Evolutionary conservation across 2,797 vertebrate genomes (phyloP), one percentile per base, ranked within the genome.

Genomic region (Choloepus didactylus): DNA sequence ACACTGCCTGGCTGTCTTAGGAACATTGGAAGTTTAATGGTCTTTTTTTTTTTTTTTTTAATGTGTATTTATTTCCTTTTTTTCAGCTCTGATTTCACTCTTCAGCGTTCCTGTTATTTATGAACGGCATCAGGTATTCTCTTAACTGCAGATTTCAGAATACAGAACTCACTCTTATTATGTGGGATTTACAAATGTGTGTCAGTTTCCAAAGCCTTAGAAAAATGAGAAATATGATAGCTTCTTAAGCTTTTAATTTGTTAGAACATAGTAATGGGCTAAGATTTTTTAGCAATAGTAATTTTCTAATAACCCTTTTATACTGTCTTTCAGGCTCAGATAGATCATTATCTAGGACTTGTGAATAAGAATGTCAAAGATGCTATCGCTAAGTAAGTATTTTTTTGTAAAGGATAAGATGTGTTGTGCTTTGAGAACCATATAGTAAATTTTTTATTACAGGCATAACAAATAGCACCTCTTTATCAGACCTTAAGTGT

Each of bases 81-180:
- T 98, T 97, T 75, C 98, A 99, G 99, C 98, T 98, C 98, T 99
- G 98, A 97, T 99, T 91, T 99, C 98, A 4, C 98, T 98, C 85
- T 99, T 99, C 99, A 99, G 99, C 97, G 98, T 98, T 98, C 99
- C 99, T 88, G 98, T 99, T 97, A 95, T 99, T 98, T 99, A 99
- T 97, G 99, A 99, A 98, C 99, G 99, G 93, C 99, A 99, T 98
- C 99, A 99, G 99, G 99, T 99, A 96, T 95, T 95, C 87, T 81
- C 81, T 92, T 69, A 92, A 86, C 8, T 67, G 25, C 29, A 60
- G 38, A 96, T 97, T 95, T 66, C 10, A 84, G 72, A 3, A 59
- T 29, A 38, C 9, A 92, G 59, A 41, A 25, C 56, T 90, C 7
- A 59, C 35, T 85, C 35, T 89, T 44, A 29, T 41, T 76, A 23